These are phyloP conservation scores for Theretra japonica DNA, from an alignment of 2,888 invertebrate species.

Conservation along the genomic window DNA sequence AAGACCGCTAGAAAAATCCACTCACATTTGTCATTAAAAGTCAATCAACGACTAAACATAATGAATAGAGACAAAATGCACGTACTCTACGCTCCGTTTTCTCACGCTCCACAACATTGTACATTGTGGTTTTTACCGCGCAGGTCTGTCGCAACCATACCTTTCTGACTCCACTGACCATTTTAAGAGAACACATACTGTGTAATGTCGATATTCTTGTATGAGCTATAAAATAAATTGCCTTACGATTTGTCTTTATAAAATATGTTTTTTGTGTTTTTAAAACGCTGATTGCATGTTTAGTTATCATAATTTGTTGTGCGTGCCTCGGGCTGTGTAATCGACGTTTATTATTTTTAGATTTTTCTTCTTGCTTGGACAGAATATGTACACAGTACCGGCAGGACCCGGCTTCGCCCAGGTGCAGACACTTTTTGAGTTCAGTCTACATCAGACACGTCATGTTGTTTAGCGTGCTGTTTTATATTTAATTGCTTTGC, in stretches of 20 bases:
- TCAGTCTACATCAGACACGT: no score
- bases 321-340: not conserved
- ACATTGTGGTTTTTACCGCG: not conserved
- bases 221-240: slow-evolving; percentile 14
- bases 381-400: no score
- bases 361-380: no score
- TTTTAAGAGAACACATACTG: not conserved
- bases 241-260: not conserved
- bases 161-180: not conserved
- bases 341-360: not conserved
- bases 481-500: no score
- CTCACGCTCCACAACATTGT: slow-evolving; percentile 12
- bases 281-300: slow-evolving; percentile 9
- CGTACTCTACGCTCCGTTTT: not conserved
- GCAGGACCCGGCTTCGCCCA: no score
- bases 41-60: no score
- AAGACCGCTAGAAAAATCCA: no score
- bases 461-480: no score
- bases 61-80: not conserved
- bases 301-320: slow-evolving; percentile 14
- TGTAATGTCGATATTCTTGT: slow-evolving; percentile 1
- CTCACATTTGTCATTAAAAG: no score
- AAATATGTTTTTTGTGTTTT: no score
- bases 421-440: no score
- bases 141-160: not conserved